phyloP scores from a whole-genome alignment of 2,888 invertebrate genomes.

The Ctenicera cuprea region DNA sequence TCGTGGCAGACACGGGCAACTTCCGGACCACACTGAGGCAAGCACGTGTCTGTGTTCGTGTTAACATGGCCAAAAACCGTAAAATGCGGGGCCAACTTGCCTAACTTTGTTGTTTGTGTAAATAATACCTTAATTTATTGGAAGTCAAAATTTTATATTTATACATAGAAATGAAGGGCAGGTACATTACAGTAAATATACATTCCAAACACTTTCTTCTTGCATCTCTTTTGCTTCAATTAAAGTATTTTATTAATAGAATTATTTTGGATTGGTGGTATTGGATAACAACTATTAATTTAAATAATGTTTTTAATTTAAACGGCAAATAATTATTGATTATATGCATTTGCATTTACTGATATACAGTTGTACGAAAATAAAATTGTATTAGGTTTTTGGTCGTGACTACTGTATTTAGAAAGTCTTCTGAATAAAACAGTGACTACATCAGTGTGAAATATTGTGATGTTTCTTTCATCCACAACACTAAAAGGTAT shows the following conservation, averaged over 20 bases:
- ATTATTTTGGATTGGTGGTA: background rate
- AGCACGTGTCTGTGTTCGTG: slow-evolving; percentile 72
- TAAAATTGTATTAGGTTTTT: no score
- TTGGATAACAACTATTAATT: background rate
- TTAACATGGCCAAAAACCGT: slow-evolving; percentile 57
- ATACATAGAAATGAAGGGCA: slow-evolving; percentile 21
- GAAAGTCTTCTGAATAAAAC: no score
- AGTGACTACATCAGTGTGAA: no score
- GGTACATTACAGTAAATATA: slow-evolving; percentile 29
- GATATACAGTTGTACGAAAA: no score
- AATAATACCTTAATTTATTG: slow-evolving; percentile 22
- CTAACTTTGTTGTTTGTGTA: slow-evolving; percentile 31
- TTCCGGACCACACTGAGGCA: slow-evolving; percentile 87
- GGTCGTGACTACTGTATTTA: no score
- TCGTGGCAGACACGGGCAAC: slow-evolving; percentile 81
- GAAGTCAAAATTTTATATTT: slow-evolving; percentile 4
- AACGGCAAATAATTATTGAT: background rate
- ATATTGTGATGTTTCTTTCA: no score
- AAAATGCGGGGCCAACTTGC: slow-evolving; percentile 19
- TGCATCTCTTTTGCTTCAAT: slow-evolving; percentile 19
- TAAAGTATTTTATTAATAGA: background rate
- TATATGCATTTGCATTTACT: slow-evolving; percentile 23
- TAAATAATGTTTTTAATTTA: background rate
- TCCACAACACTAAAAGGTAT: no score
- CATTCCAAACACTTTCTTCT: slow-evolving; percentile 21